Base-by-base conservation (phyloP, 2,888 invertebrate species). In the Fragum sueziense region DNA sequence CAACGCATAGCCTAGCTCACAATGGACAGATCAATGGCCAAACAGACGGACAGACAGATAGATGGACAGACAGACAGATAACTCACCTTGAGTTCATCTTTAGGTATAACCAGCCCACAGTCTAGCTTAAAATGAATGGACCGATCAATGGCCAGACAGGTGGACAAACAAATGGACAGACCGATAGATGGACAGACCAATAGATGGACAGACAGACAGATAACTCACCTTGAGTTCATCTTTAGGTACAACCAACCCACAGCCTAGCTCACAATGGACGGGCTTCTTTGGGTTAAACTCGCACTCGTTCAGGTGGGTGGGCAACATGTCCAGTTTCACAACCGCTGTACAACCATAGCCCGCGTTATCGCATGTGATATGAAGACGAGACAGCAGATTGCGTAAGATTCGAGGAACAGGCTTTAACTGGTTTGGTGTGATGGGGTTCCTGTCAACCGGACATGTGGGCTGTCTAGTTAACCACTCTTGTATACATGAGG, bases 201-300 rank as follows among this genome's bases (percentile, higher is more conserved):
- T n/a, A n/a, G n/a, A n/a, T n/a, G n/a, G n/a, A n/a, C n/a, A n/a
- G n/a, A n/a, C n/a, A n/a, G n/a, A n/a, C n/a, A n/a, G n/a, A n/a
- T n/a, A n/a, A 62, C 85, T 84, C 80, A 94, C 95, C 93, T 97
- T 96, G 0, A 98, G 93, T 93, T 98, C 98, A 94, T 98, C 98
- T 94, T 98, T 98, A 14, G 98, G 98, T 90, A 98, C 97, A 73
- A 98, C 96, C 67, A 98, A 95, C 29, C 98, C 98, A 91, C 98
- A 99, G 27, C 98, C 98, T 86, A 96, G 96, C 90, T 98, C 98
- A 93, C 98, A 99, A 52, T 97, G 96, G 90, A 98, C 95, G 22
- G 98, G 98, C 90, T 97, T 95, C 93, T 98, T 98, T 0, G 98
- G 98, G 94, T 99, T 99, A 92, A 96, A 96, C 94, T 96, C 96